Evolutionary conservation across 2,797 vertebrate genomes (phyloP).

Genomic region (Sebastes hubbsi): DNA sequence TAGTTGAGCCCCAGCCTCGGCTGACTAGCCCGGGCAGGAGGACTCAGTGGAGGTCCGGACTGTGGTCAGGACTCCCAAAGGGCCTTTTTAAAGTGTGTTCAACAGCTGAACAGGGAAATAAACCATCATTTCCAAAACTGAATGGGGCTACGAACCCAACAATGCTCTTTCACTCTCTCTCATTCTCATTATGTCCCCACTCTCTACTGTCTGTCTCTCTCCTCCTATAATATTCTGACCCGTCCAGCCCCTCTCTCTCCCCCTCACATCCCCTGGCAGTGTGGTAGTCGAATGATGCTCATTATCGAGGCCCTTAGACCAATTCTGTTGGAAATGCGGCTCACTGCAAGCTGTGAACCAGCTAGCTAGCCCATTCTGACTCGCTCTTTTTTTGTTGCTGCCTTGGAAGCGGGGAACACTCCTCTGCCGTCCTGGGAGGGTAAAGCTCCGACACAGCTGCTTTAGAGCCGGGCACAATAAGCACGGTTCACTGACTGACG

Average conservation of each 20-base stretch:
- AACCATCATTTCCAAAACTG: slow-evolving; percentile 50
- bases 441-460: slow-evolving; percentile 37
- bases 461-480: slow-evolving; percentile 37
- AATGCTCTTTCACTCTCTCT: slow-evolving; percentile 50
- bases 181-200: slow-evolving; percentile 53
- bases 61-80: slow-evolving; percentile 31
- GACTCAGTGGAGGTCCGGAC: slow-evolving; percentile 28
- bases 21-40: slow-evolving; percentile 20
- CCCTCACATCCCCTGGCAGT: slow-evolving; percentile 39
- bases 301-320: slow-evolving; percentile 63
- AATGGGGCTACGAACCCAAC: slow-evolving; percentile 52
- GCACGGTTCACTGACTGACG: slow-evolving; percentile 32
- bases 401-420: slow-evolving; percentile 41
- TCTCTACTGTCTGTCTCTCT: slow-evolving; percentile 30
- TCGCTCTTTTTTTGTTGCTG: slow-evolving; percentile 50
- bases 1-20: slow-evolving; percentile 28
- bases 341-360: slow-evolving; percentile 57
- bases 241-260: slow-evolving; percentile 34
- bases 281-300: slow-evolving; percentile 55
- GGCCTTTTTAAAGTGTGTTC: slow-evolving; percentile 42
- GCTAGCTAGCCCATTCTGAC: slow-evolving; percentile 43
- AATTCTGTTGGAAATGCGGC: slow-evolving; percentile 42
- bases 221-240: slow-evolving; percentile 35
- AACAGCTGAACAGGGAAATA: slow-evolving; percentile 45
- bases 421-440: slow-evolving; percentile 37